Evolutionary conservation across 2,888 invertebrate genomes (phyloP), one percentile per base, ranked within the genome.

Genomic region (Hipparchia sbordonii): DNA sequence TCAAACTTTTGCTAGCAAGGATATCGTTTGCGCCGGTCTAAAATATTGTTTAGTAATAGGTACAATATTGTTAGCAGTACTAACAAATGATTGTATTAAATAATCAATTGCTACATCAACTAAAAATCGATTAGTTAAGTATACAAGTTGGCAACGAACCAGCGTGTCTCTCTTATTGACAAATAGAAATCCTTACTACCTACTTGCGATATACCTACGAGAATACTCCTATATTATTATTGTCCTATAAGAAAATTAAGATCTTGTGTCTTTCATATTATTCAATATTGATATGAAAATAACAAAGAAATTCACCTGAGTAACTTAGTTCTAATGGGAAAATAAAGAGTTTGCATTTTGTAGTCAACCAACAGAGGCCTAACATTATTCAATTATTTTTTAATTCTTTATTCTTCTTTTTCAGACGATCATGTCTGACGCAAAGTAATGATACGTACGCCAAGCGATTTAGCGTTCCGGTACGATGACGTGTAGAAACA

Each of bases 61-160:
- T 48, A 52, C 10, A 12, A 4, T 5, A 5, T 12, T 12, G 5
- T 52, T 12, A 52, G 0, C 10, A 1, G 5, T 2, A 23, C 23
- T 13, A 23, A 63, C 63, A 48, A 63, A 23, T 13, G 23, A 10
- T 4, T n/a, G 52, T 51, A 61, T 61, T 69, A 9, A 60, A 61
- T 60, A 63, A 63, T 63, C 23, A 63, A 63, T 63, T 63, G 48
- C 9, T 63, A 63, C 48, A 63, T 48, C 48, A 23, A 63, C 48
- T 48, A 63, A 63, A 48, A 63, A 63, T 23, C 63, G 63, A 63
- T 62, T 62, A n/a, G 13, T 23, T 23, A 23, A 23, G 46, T 62
- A 62, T 48, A 62, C n/a, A 48, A 62, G 6, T 48, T 63, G 63
- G 63, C 63, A 63, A 63, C 8, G 48, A 48, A 51, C 61, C 69